Percentiles rank a stretch among this genome's conserved stretches.
Conservation (phyloP, 2,113 vertebrate species). For the Crotalus helleri region DNA sequence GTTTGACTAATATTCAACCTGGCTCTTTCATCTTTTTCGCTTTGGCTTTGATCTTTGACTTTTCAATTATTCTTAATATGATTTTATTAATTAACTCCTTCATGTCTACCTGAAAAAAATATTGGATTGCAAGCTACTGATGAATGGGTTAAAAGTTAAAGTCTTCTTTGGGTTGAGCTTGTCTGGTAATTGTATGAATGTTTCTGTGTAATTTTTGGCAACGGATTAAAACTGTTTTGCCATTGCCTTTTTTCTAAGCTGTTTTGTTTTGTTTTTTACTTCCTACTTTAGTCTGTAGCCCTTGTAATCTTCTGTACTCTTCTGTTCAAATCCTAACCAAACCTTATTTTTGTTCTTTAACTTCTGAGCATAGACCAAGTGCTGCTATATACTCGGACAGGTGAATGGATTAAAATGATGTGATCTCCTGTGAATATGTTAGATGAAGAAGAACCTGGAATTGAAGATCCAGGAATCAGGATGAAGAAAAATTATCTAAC, state of each 20-base stretch:
- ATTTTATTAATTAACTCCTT: background rate
- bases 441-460: background rate
- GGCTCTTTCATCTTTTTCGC: background rate
- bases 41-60: background rate
- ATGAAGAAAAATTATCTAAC: background rate
- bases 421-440: background rate
- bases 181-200: background rate
- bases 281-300: background rate
- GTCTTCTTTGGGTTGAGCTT: background rate
- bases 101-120: background rate
- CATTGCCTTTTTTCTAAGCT: background rate
- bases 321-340: background rate
- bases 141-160: background rate
- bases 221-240: background rate
- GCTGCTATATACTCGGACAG: background rate
- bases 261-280: background rate
- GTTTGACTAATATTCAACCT: background rate
- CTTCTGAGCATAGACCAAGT: background rate
- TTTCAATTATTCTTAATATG: background rate
- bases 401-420: background rate
- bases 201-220: background rate
- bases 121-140: background rate
- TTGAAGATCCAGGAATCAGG: background rate
- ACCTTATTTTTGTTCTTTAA: background rate
- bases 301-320: background rate